Evolutionary conservation across 2,797 vertebrate species (phyloP), one percentile per base, ranked within the genome.

Genomic region (Onychomys torridus): DNA sequence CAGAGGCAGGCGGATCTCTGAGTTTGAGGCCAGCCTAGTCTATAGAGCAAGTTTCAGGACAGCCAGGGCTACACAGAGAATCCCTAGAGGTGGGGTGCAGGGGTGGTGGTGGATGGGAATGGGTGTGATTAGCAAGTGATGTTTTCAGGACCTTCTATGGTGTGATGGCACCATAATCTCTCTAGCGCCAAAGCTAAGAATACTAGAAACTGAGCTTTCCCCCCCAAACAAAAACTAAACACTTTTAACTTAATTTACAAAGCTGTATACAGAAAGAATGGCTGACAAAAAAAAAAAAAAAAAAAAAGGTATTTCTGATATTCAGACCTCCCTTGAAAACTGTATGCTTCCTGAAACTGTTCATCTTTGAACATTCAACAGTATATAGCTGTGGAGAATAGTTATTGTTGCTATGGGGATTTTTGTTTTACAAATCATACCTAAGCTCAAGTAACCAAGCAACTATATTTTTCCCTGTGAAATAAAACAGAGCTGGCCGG

Each of bases 341-440:
- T 91, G 16, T 40, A 52, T 61, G 34, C 19, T 86, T 96, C 91
- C 83, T 89, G 46, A 87, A 77, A 73, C 23, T 91, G 65, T 67
- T 93, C 75, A 89, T 90, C 91, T 94, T 52, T 94, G 57, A 92
- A 90, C 55, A 96, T 11, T 46, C 89, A 91, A 75, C 0, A 92
- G 52, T 55, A 86, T 27, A 19, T 37, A 83, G 57, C 89, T 63
- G 32, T 46, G 25, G 14, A 96, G 9, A 94, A 65, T 46, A 40
- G 71, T 59, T 93, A 95, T 52, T 91, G 75, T 81, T 79, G 91
- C 92, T 90, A 73, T 59, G 52, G 79, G 93, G 52, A 93, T n/a
- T 97, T 96, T 90, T 96, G 90, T 46, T 92, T 92, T 92, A 76
- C 75, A 96, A 94, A 94, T 90, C 90, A 34, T 32, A 97, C 46